phyloP scores from a whole-genome alignment of 1,140 invertebrate species.

The Paralvinella palmiformis region DNA sequence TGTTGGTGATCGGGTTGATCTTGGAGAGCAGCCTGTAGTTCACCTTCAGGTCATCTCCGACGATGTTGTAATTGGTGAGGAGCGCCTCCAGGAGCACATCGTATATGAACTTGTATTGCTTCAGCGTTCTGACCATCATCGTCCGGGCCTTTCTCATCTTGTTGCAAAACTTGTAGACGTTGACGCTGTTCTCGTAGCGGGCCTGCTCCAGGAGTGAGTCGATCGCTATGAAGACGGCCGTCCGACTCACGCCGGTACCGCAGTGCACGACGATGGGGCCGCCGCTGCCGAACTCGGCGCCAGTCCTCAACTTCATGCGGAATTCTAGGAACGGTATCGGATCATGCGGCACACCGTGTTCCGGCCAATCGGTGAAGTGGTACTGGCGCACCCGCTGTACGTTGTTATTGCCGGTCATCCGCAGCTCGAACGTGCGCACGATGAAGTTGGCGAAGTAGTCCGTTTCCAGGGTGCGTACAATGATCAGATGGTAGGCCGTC shows the following conservation, averaged over 20 bases:
- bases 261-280: conserved; percentile 95
- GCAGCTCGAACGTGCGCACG: conserved; percentile 28
- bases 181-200: conserved; percentile 36
- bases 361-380: conserved; percentile 98
- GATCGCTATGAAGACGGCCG: conserved; percentile 43
- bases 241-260: conserved; percentile 55
- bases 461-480: conserved; percentile 28
- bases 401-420: conserved; percentile 8
- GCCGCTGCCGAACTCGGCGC: conserved; percentile 54
- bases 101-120: conserved; percentile 47
- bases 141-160: conserved; percentile 37
- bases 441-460: conserved; percentile 37
- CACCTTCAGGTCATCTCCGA: conserved; percentile 31
- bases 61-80: conserved; percentile 29
- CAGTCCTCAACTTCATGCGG: conserved; percentile 68
- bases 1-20: conserved; percentile 32
- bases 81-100: conserved; percentile 43
- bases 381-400: conserved; percentile 50
- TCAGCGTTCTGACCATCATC: conserved; percentile 42
- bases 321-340: conserved; percentile 97
- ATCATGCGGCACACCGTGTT: conserved; percentile 95
- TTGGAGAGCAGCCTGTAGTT: conserved; percentile 32
- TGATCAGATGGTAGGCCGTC: conserved; percentile 32
- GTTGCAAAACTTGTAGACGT: conserved; percentile 36
- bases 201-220: conserved; percentile 42